Conservation (phyloP, 2,113 vertebrate genomes). For the Pomatorhinus ruficollis region DNA sequence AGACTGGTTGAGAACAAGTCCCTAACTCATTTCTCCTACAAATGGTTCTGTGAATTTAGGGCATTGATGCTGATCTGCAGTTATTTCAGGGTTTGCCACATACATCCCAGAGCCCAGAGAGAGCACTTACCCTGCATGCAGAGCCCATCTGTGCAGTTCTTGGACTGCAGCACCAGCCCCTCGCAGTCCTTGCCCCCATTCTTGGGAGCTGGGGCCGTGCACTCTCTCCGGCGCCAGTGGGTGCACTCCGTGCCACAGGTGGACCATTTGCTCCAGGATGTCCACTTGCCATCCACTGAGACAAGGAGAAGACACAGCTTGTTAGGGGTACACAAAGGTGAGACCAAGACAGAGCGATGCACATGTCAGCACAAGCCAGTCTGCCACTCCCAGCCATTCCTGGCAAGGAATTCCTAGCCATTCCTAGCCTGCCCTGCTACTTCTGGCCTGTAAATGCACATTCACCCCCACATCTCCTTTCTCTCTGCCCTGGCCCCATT, state of each 20-base stretch:
- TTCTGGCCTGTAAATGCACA: not conserved
- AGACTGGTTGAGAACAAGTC: not conserved
- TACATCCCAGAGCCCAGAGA: rapidly evolving
- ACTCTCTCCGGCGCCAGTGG: slow-evolving; percentile 93
- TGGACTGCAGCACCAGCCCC: slow-evolving; percentile 88
- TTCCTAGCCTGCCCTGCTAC: not conserved
- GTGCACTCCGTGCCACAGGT: slow-evolving; percentile 94
- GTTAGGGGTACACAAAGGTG: not conserved
- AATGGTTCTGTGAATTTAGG: not conserved
- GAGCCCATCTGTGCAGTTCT: slow-evolving; percentile 94
- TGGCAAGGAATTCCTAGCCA: not conserved
- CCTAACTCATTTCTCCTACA: not conserved
- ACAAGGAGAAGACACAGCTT: not conserved
- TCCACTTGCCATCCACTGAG: slow-evolving; percentile 93
- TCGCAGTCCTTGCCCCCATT: slow-evolving; percentile 94
- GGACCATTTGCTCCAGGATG: slow-evolving; percentile 95
- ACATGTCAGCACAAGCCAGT: rapidly evolving
- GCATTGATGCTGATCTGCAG: not conserved
- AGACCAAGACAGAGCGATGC: rapidly evolving
- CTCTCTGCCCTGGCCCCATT: rapidly evolving
- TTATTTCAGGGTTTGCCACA: not conserved
- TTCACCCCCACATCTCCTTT: not conserved
- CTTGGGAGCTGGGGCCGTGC: slow-evolving; percentile 87
- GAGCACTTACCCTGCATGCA: slow-evolving; percentile 93
- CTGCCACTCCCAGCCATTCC: not conserved